Conservation (phyloP, 2,797 vertebrate genomes). For the Potorous gilbertii region DNA sequence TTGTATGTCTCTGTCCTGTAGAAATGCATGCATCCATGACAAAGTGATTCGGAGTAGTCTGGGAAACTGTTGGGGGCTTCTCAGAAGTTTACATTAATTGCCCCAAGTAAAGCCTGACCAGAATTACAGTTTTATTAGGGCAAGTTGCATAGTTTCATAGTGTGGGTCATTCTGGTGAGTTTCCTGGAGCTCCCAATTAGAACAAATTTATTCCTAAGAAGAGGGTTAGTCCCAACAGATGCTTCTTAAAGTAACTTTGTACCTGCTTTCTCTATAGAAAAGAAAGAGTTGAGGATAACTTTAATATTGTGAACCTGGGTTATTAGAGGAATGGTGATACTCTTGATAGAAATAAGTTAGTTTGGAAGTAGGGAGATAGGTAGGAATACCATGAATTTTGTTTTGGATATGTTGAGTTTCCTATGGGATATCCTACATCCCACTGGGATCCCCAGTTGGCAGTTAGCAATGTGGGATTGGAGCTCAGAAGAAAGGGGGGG, state of each 20-base stretch:
- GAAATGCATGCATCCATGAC: background rate
- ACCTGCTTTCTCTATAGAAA: background rate
- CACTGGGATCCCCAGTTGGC: no score
- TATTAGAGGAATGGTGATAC: background rate
- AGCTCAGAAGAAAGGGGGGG: background rate
- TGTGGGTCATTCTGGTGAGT: background rate
- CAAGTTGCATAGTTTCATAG: background rate
- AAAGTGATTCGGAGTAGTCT: background rate
- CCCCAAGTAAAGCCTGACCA: background rate
- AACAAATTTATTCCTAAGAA: background rate
- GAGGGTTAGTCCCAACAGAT: background rate
- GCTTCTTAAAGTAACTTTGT: background rate
- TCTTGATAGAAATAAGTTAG: background rate
- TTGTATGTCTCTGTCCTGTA: background rate
- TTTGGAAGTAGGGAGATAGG: background rate
- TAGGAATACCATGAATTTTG: background rate
- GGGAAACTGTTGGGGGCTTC: background rate
- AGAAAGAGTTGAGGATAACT: background rate
- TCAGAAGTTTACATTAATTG: background rate
- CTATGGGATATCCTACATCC: background rate
- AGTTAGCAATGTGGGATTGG: background rate
- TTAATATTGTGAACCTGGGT: background rate
- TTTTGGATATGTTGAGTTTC: no score
- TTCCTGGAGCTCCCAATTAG: background rate
- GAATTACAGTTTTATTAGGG: background rate